Evolutionary conservation across 2,113 vertebrate species (phyloP).

Genomic region (Tachuris rubrigastra): DNA sequence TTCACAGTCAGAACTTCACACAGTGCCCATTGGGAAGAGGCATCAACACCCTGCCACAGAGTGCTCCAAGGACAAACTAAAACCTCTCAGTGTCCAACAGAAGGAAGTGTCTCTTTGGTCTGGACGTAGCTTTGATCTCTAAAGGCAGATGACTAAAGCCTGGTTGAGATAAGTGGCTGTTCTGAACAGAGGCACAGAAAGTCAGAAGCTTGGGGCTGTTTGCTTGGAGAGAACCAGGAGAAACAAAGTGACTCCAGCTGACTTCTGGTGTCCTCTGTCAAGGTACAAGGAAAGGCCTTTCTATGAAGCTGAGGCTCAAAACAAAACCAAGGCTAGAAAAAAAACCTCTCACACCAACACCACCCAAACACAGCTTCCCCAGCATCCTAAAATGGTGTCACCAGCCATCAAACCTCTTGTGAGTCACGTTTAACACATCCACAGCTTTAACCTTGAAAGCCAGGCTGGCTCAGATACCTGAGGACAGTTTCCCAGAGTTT

Average conservation of each 20-base stretch:
- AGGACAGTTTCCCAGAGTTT: background rate
- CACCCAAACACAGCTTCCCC: background rate
- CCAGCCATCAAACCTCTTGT: background rate
- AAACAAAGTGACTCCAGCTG: background rate
- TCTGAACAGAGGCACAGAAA: background rate
- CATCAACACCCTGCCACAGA: accelerated
- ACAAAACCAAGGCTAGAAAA: background rate
- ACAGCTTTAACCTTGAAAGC: background rate
- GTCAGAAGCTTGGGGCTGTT: background rate
- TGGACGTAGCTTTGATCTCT: background rate
- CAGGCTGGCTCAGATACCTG: accelerated
- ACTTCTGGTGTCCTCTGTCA: background rate
- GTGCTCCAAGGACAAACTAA: background rate
- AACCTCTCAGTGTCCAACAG: accelerated
- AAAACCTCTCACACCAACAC: accelerated
- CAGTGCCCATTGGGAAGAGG: background rate
- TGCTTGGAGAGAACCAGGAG: background rate
- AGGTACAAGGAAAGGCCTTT: background rate
- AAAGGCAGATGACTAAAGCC: background rate
- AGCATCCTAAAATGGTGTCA: background rate
- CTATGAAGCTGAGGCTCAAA: background rate
- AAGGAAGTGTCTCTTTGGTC: background rate
- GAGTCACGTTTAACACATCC: background rate
- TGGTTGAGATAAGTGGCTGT: background rate
- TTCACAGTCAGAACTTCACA: accelerated